A percentile compares a stretch with the other conserved stretches of the same genome.
phyloP scores from a whole-genome alignment of 1,140 invertebrate genomes.

The Pachyrhynchus sulphureomaculatus region DNA sequence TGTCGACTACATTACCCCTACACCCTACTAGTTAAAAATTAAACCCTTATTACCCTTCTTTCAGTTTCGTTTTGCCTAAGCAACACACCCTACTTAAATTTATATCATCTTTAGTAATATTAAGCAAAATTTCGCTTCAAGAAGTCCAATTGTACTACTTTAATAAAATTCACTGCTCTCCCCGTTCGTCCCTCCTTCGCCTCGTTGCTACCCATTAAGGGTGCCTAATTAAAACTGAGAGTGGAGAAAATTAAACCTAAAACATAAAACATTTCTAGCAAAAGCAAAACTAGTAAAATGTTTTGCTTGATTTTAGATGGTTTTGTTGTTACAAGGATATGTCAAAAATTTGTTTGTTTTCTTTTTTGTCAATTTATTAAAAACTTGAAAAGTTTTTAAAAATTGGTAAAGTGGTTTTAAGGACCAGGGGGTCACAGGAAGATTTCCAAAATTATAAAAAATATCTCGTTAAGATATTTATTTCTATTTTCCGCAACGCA shows the following conservation, averaged over 20 bases:
- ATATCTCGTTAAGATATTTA: too few species aligned
- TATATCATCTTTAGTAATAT: not conserved
- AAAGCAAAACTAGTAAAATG: constrained; percentile 6
- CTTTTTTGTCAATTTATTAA: too few species aligned
- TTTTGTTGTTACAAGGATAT: not conserved
- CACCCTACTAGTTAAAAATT: too few species aligned
- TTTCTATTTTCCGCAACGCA: too few species aligned
- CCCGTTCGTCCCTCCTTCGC: not conserved
- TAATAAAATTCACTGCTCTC: not conserved
- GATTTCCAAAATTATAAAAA: too few species aligned
- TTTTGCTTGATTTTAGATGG: constrained; percentile 2
- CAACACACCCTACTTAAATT: too few species aligned
- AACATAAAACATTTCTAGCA: constrained; percentile 12
- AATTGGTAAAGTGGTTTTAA: too few species aligned
- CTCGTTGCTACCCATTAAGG: constrained; percentile 11
- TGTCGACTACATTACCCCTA: too few species aligned
- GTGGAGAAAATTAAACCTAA: constrained; percentile 13
- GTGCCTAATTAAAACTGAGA: constrained; percentile 14
- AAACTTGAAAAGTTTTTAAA: too few species aligned
- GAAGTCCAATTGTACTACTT: constrained; percentile 3
- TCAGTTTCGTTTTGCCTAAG: too few species aligned
- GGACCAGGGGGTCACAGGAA: too few species aligned
- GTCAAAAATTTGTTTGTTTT: constrained; percentile 14
- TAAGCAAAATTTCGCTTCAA: constrained; percentile 7
- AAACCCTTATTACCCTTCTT: too few species aligned